Percentiles rank a stretch among this genome's conserved stretches.
These are phyloP conservation scores for Strigops habroptila DNA, from an alignment of 2,113 vertebrate genomes.

Conservation along the genomic window DNA sequence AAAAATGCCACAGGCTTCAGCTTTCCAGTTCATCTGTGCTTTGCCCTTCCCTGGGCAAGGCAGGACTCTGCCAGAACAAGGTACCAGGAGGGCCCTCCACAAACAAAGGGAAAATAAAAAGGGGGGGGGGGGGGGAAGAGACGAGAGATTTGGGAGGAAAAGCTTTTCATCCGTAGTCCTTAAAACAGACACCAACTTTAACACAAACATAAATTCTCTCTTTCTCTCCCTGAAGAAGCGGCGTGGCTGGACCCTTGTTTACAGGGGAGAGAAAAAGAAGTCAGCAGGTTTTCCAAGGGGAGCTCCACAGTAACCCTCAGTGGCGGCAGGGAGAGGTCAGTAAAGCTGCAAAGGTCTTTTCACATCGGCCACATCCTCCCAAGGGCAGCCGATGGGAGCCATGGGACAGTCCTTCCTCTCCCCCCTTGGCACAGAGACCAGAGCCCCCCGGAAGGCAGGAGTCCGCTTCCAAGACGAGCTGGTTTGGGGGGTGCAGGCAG, in stretches of 20 bases:
- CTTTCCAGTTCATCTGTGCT: slow-evolving; percentile 1
- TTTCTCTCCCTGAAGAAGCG: neutral
- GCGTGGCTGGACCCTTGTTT: neutral
- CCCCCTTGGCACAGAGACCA: neutral
- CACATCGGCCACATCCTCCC: neutral
- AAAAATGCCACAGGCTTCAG: neutral
- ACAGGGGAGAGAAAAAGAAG: neutral
- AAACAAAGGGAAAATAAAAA: neutral
- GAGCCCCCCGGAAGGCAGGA: neutral
- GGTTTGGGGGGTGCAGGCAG: neutral
- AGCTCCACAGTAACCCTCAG: neutral
- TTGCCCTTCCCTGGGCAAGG: neutral
- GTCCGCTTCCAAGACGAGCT: neutral
- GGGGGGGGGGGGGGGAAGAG: rapidly evolving
- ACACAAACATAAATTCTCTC: neutral
- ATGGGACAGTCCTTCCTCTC: neutral
- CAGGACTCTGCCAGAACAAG: neutral
- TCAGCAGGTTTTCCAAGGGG: slow-evolving; percentile 38
- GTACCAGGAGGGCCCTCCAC: neutral
- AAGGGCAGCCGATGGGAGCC: neutral
- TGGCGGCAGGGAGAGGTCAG: neutral
- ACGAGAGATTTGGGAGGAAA: neutral
- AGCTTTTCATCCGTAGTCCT: neutral
- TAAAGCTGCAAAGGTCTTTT: neutral
- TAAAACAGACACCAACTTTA: neutral